Base-by-base conservation (phyloP, 1,140 invertebrate genomes). In the Venustaconcha ellipsiformis region DNA sequence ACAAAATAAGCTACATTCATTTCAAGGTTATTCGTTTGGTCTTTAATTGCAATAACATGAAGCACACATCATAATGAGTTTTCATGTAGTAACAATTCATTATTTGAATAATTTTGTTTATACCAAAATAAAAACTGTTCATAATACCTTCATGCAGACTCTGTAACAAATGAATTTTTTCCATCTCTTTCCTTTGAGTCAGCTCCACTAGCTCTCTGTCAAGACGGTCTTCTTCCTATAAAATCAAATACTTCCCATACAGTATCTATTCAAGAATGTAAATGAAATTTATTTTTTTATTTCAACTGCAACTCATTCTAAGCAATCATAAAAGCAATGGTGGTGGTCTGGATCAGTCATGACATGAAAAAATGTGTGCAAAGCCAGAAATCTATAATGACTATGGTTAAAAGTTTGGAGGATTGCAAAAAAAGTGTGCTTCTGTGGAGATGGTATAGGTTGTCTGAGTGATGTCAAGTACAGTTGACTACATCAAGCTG, bases 131-230 rank as follows among this genome's bases (percentile, higher is more conserved):
- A 18, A 69, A 18, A 48, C 8, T 55, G 26, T 6, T 55, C 0
- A 55, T 55, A 78, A 67, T 76, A 87, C 85, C 79, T 70, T 73
- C 73, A 62, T 80, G 65, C 20, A 87, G 69, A 37, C 76, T 73
- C 12, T 58, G n/a, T 12, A 87, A 55, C 57, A 88, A 78, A 18
- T 78, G 72, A 56, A 82, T 66, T 48, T 78, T 72, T 23, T 83
- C 82, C 26, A 60, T 55, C 20, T 84, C 84, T 48, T 84, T 83
- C 67, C 80, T 78, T 15, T 76, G 67, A 23, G 78, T 76, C 30
- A 84, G 72, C 56, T 82, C 60, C n/a, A 56, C 58, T 55, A 88
- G 71, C 58, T 83, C 81, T 58, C 78, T 37, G 20, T 80, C 74
- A 59, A 84, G 67, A n/a, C 79, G 72, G 13, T 66, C 73, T 57